Evolutionary conservation across 2,797 vertebrate genomes (phyloP), one percentile per base, ranked within the genome.

Genomic region (Labeo calbasu): DNA sequence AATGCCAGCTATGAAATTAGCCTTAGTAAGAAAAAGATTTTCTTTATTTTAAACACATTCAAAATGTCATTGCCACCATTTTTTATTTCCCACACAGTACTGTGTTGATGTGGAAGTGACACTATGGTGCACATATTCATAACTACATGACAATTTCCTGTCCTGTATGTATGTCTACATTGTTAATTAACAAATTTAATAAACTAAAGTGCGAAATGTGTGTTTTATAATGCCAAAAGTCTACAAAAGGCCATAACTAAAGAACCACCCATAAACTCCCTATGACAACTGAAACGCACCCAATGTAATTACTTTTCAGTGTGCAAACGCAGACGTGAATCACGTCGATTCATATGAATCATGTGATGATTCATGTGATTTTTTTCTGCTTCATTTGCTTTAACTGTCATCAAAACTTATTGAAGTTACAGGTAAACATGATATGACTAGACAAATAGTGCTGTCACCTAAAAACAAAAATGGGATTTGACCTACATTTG

Each of bases 401-500:
- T 32, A 28, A 78, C 14, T 43, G 25, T 63, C 19, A 0, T 40
- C 51, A 66, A 19, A 76, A 66, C n/a, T 76, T 32, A 78, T 2
- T 48, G 28, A 81, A 85, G 32, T 63, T 46, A 71, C 63, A 28
- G 57, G 12, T 51, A 17, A 77, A 68, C 63, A 36, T 3, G 21
- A 50, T 55, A 57, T 57, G 32, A 69, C 50, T 19, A 50, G 51
- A 79, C 15, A 55, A 80, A 86, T 50, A 81, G 50, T 4, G 4
- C 17, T 51, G 48, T 51, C 25, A 40, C 78, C 36, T 71, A 43
- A 61, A 71, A 46, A 70, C 21, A 5, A 23, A 75, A 81, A 7
- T 79, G 55, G 65, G 77, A 71, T 63, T 84, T 63, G n/a, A 82
- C 57, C 36, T 21, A 77, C 55, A 85, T 85, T 85, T 83, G 48